These are phyloP conservation scores for Ceratina calcarata DNA, from an alignment of 1,140 invertebrate species.

Conservation along the genomic window DNA sequence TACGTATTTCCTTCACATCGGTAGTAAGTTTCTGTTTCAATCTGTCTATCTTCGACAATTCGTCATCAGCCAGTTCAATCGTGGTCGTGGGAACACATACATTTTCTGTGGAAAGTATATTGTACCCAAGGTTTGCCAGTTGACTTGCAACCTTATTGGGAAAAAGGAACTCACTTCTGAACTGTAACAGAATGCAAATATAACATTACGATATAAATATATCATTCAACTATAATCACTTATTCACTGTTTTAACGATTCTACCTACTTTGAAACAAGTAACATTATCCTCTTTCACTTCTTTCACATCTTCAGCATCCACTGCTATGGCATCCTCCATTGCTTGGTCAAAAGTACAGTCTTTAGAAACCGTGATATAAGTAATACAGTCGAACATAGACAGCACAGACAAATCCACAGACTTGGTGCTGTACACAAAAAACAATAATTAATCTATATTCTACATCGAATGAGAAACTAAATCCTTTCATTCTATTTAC, in stretches of 20 bases:
- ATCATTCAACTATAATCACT: not conserved
- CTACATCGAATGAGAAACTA: not conserved
- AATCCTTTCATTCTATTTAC: conserved; percentile 69
- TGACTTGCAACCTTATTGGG: conserved; percentile 69
- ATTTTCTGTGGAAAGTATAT: conserved; percentile 76
- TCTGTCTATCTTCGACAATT: conserved; percentile 72
- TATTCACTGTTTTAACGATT: not conserved
- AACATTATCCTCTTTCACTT: conserved; percentile 74
- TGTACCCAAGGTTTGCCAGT: conserved; percentile 78
- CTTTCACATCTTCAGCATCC: conserved; percentile 83
- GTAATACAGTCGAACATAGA: conserved; percentile 82
- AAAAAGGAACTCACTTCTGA: conserved; percentile 72
- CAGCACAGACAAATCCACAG: conserved; percentile 62
- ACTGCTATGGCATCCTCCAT: conserved; percentile 84
- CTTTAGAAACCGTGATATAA: conserved; percentile 77
- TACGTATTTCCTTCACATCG: conserved; percentile 77
- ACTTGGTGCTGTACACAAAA: conserved; percentile 59
- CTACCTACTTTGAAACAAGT: conserved; percentile 73
- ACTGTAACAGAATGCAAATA: conserved; percentile 70
- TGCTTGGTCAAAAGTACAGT: conserved; percentile 78
- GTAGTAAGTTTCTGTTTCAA: conserved; percentile 76
- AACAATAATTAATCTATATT: not conserved
- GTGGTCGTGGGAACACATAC: conserved; percentile 75
- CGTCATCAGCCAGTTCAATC: conserved; percentile 75
- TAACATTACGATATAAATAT: conserved; percentile 1